These are phyloP conservation scores for Drosophila simulans DNA, from an alignment of 1,140 invertebrate species.

Conservation along the genomic window DNA sequence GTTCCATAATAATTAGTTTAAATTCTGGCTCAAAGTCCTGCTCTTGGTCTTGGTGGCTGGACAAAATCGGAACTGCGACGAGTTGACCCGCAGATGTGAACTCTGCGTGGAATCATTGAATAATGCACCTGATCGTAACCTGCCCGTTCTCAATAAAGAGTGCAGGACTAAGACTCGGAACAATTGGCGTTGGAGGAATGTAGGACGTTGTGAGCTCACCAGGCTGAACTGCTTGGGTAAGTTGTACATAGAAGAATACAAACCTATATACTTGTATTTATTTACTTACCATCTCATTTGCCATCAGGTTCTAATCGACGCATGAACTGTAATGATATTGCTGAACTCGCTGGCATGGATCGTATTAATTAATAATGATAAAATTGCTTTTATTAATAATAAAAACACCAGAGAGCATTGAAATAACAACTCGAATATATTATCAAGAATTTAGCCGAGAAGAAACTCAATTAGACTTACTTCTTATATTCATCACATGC, in stretches of 20 bases:
- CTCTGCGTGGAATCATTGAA: constrained; percentile 18
- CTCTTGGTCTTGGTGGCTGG: constrained; percentile 33
- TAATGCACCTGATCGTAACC: not conserved
- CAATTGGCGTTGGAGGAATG: constrained; percentile 42
- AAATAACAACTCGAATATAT: constrained; percentile 1
- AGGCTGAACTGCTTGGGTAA: constrained; percentile 32
- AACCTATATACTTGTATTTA: no score
- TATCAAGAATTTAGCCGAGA: not conserved
- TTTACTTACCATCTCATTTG: no score
- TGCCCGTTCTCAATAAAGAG: constrained; percentile 16
- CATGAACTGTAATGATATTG: constrained; percentile 34
- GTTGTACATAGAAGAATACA: not conserved
- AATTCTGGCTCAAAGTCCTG: constrained; percentile 12
- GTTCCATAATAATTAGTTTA: not conserved
- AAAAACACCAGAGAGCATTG: constrained; percentile 41
- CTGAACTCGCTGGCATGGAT: constrained; percentile 18
- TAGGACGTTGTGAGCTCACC: constrained; percentile 46
- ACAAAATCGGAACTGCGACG: constrained; percentile 30
- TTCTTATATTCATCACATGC: not conserved
- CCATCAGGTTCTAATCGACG: constrained; percentile 21
- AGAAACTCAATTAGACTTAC: not conserved
- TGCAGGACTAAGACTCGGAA: constrained; percentile 15
- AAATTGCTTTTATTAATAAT: constrained; percentile 3
- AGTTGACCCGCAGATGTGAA: constrained; percentile 11
- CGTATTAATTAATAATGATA: constrained; percentile 6